Percentiles rank a stretch among this genome's conserved stretches.
Conservation (phyloP, 2,113 vertebrate genomes). For the Cyprinodon brontotheroides region DNA sequence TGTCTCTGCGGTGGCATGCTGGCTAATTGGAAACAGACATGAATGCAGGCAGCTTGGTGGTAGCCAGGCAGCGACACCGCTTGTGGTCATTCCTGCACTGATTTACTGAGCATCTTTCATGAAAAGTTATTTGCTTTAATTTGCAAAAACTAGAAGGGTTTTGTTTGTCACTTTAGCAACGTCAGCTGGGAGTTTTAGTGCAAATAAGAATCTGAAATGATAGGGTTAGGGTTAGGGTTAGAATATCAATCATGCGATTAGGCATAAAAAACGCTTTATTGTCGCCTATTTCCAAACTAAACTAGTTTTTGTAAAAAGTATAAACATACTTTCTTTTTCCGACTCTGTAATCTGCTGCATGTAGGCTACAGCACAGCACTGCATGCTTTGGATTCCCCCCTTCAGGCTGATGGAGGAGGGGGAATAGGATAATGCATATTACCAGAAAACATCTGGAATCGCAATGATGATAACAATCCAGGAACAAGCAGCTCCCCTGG, state of each 20-base stretch:
- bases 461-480: constrained; percentile 54
- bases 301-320: constrained; percentile 15
- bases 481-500: constrained; percentile 53
- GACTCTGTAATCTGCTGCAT: constrained; percentile 40
- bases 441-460: constrained; percentile 77
- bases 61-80: constrained; percentile 41
- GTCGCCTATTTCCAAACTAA: constrained; percentile 5
- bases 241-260: background rate
- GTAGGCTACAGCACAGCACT: constrained; percentile 42
- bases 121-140: background rate
- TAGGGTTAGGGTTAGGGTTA: no score
- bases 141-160: background rate
- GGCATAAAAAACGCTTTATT: background rate
- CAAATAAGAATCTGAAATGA: background rate
- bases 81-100: constrained; percentile 19
- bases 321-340: constrained; percentile 42
- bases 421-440: constrained; percentile 67
- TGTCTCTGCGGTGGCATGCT: constrained; percentile 46
- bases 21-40: constrained; percentile 69
- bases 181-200: background rate
- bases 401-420: constrained; percentile 46
- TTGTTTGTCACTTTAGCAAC: background rate
- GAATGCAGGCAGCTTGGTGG: constrained; percentile 6
- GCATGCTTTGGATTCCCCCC: constrained; percentile 50
- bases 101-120: constrained; percentile 13